phyloP scores from a whole-genome alignment of 2,113 vertebrate species.

The Dendrocopos noguchii region DNA sequence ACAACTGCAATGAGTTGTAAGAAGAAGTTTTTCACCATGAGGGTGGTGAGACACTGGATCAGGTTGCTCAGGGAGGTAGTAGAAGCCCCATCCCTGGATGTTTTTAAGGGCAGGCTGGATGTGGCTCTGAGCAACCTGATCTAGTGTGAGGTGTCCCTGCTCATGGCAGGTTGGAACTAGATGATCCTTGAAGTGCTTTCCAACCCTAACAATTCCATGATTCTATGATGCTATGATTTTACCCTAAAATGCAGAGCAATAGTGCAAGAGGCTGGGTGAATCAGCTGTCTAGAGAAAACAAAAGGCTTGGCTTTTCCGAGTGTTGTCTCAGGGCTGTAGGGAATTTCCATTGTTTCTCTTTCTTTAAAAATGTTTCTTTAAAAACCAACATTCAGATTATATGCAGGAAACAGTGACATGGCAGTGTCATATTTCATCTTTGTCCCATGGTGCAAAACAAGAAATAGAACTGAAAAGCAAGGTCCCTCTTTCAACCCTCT shows the following conservation, averaged over 20 bases:
- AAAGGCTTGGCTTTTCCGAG: not conserved
- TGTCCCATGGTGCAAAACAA: not conserved
- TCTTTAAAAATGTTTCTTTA: slow-evolving; percentile 11
- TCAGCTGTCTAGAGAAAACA: not conserved
- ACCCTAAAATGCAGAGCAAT: not conserved
- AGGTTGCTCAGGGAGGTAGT: no score
- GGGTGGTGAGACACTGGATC: no score
- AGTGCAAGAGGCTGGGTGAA: not conserved
- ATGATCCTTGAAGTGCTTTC: no score
- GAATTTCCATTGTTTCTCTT: not conserved
- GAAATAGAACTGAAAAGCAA: slow-evolving; percentile 21
- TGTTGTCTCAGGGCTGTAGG: not conserved
- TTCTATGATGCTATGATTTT: not conserved
- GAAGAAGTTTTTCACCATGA: no score
- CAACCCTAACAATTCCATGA: no score
- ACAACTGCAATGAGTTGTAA: not conserved
- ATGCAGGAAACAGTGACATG: not conserved
- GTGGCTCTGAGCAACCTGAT: no score
- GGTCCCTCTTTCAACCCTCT: not conserved
- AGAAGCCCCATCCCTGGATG: no score
- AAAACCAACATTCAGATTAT: not conserved
- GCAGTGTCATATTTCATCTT: slow-evolving; percentile 28
- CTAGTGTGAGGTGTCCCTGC: no score
- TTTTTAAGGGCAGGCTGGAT: no score
- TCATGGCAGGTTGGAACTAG: no score